A percentile compares a stretch with the other conserved stretches of the same genome.
These are phyloP conservation scores for Vanessa atalanta DNA, from an alignment of 1,140 invertebrate species.

Conservation along the genomic window DNA sequence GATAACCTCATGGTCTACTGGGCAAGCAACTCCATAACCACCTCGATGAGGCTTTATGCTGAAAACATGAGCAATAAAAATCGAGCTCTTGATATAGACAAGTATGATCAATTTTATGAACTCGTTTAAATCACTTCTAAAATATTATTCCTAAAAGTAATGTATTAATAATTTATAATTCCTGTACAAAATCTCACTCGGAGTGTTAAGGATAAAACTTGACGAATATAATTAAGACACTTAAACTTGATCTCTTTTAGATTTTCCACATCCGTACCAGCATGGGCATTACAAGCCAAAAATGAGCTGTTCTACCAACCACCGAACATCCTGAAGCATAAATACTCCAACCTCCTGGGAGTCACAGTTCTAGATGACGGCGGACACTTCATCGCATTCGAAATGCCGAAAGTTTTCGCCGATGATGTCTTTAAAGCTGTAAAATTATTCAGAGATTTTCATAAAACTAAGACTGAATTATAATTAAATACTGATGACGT, in stretches of 20 bases:
- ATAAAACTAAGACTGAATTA: slow-evolving; percentile 39
- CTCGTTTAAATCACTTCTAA: background rate
- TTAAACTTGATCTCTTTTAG: slow-evolving; percentile 21
- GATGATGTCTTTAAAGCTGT: slow-evolving; percentile 81
- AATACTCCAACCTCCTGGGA: slow-evolving; percentile 84
- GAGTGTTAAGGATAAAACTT: too few species aligned
- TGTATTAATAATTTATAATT: too few species aligned
- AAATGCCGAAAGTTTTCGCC: slow-evolving; percentile 86
- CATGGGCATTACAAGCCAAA: slow-evolving; percentile 84
- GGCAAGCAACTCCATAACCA: slow-evolving; percentile 88
- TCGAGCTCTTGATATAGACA: slow-evolving; percentile 71
- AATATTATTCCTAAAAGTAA: background rate
- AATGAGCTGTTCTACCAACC: slow-evolving; percentile 83
- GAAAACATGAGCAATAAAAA: slow-evolving; percentile 82
- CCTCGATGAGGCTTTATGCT: slow-evolving; percentile 88
- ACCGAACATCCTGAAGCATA: slow-evolving; percentile 80
- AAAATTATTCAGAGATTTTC: slow-evolving; percentile 55
- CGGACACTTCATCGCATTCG: slow-evolving; percentile 93
- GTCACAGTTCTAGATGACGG: slow-evolving; percentile 81
- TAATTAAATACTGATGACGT: background rate
- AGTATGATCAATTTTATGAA: slow-evolving; percentile 41
- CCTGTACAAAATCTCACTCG: too few species aligned
- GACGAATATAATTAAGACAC: too few species aligned
- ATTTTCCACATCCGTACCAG: slow-evolving; percentile 80
- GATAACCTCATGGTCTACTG: slow-evolving; percentile 96